Percentiles rank a stretch among this genome's conserved stretches.
phyloP scores from a whole-genome alignment of 2,113 vertebrate species.

The Scartelaos histophorus region DNA sequence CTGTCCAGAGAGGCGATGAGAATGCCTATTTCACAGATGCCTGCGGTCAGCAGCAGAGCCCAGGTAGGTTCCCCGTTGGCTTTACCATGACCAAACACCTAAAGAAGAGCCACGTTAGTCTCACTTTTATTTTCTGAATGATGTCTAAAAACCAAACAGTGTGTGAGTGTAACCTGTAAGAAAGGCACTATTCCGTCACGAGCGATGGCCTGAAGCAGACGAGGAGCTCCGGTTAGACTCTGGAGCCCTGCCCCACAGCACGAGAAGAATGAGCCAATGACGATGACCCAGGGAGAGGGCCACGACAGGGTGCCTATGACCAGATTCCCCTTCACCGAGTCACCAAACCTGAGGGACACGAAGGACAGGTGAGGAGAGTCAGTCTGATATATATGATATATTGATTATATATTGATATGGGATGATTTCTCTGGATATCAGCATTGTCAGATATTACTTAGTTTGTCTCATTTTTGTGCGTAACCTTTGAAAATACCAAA shows the following conservation, averaged over 20 bases:
- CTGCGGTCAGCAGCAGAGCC: slow-evolving; percentile 90
- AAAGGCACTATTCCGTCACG: slow-evolving; percentile 93
- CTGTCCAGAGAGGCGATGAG: slow-evolving; percentile 94
- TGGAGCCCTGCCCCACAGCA: slow-evolving; percentile 95
- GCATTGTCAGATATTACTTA: no score
- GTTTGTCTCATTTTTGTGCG: no score
- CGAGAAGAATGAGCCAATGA: slow-evolving; percentile 97
- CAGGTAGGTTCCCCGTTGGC: slow-evolving; percentile 95
- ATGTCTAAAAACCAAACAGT: not conserved
- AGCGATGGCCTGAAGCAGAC: slow-evolving; percentile 93
- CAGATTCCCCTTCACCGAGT: slow-evolving; percentile 90
- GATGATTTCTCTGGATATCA: no score
- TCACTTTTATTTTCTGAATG: not conserved
- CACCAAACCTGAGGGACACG: slow-evolving; percentile 84
- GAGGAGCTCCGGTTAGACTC: slow-evolving; percentile 92
- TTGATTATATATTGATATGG: no score
- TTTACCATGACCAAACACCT: slow-evolving; percentile 95
- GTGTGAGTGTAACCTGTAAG: slow-evolving; percentile 79
- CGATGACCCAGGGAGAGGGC: slow-evolving; percentile 97
- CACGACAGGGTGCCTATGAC: slow-evolving; percentile 93
- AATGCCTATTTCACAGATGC: slow-evolving; percentile 94
- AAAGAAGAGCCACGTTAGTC: not conserved
- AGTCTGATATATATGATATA: not conserved
- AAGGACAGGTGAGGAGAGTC: not conserved
- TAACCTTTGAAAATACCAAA: no score